Base-by-base conservation (phyloP, 2,113 vertebrate genomes). In the Psilopogon haemacephalus region DNA sequence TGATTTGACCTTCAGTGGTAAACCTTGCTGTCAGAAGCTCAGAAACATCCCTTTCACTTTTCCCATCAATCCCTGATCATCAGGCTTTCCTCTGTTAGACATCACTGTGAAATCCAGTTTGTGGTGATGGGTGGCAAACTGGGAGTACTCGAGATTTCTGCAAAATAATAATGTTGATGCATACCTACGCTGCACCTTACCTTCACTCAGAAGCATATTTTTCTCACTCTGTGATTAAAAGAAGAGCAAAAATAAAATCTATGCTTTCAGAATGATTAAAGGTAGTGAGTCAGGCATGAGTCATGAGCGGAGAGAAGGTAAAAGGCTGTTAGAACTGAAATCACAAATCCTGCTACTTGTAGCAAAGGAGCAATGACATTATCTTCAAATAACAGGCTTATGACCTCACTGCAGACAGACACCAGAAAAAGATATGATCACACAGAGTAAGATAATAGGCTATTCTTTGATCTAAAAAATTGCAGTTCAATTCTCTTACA, bases 261-360 rank as follows among this genome's bases (percentile, higher is more conserved):
- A 15, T 59, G 46, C 77, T 85, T 94, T 96, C 81, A 82, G 40
- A 73, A 76, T 85, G 88, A 96, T 93, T 93, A 93, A 93, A 92
- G 46, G 63, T 62, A 92, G 42, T 89, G 87, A 96, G 77, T 96
- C 95, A 95, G 75, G 28, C 4, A 2, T 92, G 89, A 96, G 84
- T 94, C 87, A 94, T 70, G 75, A 91, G 56, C 12, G 2, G 46
- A 79, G 74, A 88, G 56, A 89, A 88, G 84, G 77, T 82, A 84
- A 88, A 83, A 30, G 38, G 27, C 58, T 68, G 40, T 38, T 78
- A 87, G 80, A 95, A 50, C 17, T 64, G 63, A 94, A 95, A 94
- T 69, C 24, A 72, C 60, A 87, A 83, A 75, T 46, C 69, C 50
- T 68, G 32, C 74, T 85, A 54, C 27, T 72, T 79, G 79, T 92